Evolutionary conservation across 2,888 invertebrate genomes (phyloP).

Genomic region (Apotomis turbidana): DNA sequence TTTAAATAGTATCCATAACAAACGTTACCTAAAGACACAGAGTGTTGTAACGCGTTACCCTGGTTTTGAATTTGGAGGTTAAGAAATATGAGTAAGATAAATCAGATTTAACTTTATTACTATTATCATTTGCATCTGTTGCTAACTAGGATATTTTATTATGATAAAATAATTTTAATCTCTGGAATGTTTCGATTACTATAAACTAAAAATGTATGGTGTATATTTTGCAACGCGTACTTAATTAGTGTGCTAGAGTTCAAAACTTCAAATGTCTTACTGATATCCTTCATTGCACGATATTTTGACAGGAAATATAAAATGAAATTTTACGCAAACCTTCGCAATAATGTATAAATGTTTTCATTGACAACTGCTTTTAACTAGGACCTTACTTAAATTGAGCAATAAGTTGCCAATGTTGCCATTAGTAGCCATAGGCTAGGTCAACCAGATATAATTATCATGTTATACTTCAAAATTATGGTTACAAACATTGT

Average conservation of each 20-base stretch:
- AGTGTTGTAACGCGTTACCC: constrained; percentile 27
- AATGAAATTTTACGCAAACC: background rate
- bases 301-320: no score
- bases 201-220: no score
- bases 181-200: no score
- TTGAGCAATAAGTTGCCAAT: background rate
- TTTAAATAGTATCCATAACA: constrained; percentile 3
- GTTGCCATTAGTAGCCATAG: background rate
- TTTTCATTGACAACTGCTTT: background rate
- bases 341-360: background rate
- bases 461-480: constrained; percentile 29
- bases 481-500: constrained; percentile 29
- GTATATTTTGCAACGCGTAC: no score
- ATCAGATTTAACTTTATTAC: background rate
- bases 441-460: constrained; percentile 31
- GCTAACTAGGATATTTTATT: background rate
- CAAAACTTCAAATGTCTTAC: no score
- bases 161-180: no score
- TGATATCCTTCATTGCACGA: no score
- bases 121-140: background rate
- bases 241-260: no score
- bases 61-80: constrained; percentile 18
- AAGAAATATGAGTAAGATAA: background rate
- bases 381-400: background rate
- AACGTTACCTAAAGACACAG: constrained; percentile 1